Base-by-base conservation (phyloP, 2,888 invertebrate species). In the Blastobasis lacticolella region DNA sequence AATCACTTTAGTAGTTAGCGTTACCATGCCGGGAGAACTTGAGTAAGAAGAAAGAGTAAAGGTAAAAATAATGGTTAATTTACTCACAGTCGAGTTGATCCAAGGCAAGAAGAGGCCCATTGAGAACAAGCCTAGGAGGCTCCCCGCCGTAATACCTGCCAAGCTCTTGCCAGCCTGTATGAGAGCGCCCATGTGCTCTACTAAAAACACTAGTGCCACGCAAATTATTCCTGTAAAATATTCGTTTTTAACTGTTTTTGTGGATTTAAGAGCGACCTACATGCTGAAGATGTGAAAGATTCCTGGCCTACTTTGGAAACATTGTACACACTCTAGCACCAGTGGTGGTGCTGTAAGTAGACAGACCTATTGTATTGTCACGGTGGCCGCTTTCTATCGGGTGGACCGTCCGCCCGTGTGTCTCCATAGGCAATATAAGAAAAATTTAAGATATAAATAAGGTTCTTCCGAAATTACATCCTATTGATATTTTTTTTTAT, bases 81-180 rank as follows among this genome's bases (percentile, higher is more conserved):
- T 36, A 52, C 57, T 83, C 84, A 93, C 93, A 71, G 88, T 89
- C 37, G 92, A 81, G 69, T 93, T 94, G 3, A 92, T 91, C 82
- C 90, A 90, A 0, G 93, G 93, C 56, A 93, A 85, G 61, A 93
- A 92, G 73, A 94, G 90, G 42, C 93, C 93, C 71, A 93, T 86
- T 0, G 92, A 90, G 69, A 93, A 93, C 41, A 93, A 84, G 0
- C 93, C 94, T 5, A 93, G 77, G 1, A 93, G 77, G 53, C 93
- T 92, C 5, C 94, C 94, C 1, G 93, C 93, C 0, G 93, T 93
- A 58, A 94, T 93, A 0, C 92, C 92, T 0, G 92, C 89, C 49
- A 94, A 76, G 66, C 93, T 93, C 64, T 92, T 92, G 0, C 91
- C 92, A 4, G 92, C 92, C 82, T 93, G 93, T 52, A 93, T 91